Percentiles rank a stretch among this genome's conserved stretches.
These are phyloP conservation scores for Takifugu ocellatus DNA, from an alignment of 2,797 vertebrate species.

Conservation along the genomic window DNA sequence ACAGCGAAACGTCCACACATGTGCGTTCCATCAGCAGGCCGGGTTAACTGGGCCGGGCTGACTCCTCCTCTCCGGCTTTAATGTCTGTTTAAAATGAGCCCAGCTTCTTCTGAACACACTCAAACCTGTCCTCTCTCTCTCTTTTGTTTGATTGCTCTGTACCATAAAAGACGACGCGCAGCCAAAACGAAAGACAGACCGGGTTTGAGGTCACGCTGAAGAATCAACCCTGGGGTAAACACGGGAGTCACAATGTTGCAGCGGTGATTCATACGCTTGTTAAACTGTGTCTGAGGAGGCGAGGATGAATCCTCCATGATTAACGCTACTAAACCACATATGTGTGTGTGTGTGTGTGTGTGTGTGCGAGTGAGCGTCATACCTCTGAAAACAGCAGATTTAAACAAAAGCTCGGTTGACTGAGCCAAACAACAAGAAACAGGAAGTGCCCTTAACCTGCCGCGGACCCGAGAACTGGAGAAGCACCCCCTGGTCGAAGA, in stretches of 20 bases:
- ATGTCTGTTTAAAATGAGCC: constrained; percentile 27
- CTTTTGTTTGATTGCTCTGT: too few species aligned
- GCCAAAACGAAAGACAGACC: background rate
- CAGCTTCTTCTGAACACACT: constrained; percentile 28
- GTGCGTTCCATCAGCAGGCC: constrained; percentile 36
- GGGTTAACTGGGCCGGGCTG: constrained; percentile 23
- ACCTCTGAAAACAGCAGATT: constrained; percentile 44
- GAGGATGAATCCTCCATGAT: constrained; percentile 17
- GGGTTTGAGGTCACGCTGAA: background rate
- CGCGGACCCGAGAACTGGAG: constrained; percentile 59
- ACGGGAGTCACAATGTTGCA: constrained; percentile 36
- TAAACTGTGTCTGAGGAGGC: constrained; percentile 27
- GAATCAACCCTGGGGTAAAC: constrained; percentile 16
- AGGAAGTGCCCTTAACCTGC: constrained; percentile 62
- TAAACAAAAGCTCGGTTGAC: constrained; percentile 59
- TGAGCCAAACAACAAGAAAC: constrained; percentile 61
- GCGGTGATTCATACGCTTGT: constrained; percentile 18
- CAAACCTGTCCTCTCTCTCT: background rate
- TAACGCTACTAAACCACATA: constrained; percentile 28
- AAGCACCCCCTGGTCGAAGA: constrained; percentile 27
- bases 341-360: constrained; percentile 7
- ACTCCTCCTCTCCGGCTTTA: constrained; percentile 24
- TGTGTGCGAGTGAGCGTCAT: constrained; percentile 6
- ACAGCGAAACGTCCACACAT: constrained; percentile 20
- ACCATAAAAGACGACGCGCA: constrained; percentile 1